phyloP scores from a whole-genome alignment of 2,888 invertebrate species.

The Boloria selene region DNA sequence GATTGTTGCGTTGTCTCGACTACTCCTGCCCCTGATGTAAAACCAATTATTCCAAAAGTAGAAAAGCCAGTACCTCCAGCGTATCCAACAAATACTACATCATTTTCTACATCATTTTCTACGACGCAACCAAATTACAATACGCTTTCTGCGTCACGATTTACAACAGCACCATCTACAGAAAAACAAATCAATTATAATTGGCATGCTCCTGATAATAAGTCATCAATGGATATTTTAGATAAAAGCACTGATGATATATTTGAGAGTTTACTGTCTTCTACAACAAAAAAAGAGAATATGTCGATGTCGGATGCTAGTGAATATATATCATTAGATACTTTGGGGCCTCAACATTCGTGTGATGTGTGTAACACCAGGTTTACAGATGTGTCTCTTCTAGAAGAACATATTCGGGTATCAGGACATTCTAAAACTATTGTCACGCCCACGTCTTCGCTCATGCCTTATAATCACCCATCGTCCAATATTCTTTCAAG shows the following conservation, averaged over 20 bases:
- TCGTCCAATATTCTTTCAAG: conserved; percentile 66
- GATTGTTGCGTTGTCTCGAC: conserved; percentile 77
- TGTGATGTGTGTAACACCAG: conserved; percentile 84
- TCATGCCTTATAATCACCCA: conserved; percentile 66
- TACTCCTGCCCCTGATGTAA: conserved; percentile 71
- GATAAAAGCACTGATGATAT: conserved; percentile 78
- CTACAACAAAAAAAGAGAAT: conserved; percentile 66
- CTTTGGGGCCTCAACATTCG: conserved; percentile 82
- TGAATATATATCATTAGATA: conserved; percentile 85
- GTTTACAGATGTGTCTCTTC: conserved; percentile 77
- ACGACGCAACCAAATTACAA: conserved; percentile 45
- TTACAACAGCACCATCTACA: conserved; percentile 54
- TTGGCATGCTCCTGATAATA: conserved; percentile 76
- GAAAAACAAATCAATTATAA: conserved; percentile 76
- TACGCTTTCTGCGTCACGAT: conserved; percentile 42
- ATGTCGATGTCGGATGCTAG: conserved; percentile 69
- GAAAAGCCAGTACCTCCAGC: conserved; percentile 58
- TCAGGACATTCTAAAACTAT: conserved; percentile 81
- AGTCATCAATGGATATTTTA: conserved; percentile 68
- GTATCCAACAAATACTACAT: conserved; percentile 51
- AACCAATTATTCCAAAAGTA: conserved; percentile 68
- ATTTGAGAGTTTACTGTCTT: conserved; percentile 72
- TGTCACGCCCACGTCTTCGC: conserved; percentile 55
- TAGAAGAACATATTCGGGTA: conserved; percentile 80
- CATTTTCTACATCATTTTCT: conserved; percentile 52